Percentiles rank a stretch among this genome's conserved stretches.
Conservation (phyloP, 53 echinoderm and acorn worm genomes). For the Actinopyga echinites region DNA sequence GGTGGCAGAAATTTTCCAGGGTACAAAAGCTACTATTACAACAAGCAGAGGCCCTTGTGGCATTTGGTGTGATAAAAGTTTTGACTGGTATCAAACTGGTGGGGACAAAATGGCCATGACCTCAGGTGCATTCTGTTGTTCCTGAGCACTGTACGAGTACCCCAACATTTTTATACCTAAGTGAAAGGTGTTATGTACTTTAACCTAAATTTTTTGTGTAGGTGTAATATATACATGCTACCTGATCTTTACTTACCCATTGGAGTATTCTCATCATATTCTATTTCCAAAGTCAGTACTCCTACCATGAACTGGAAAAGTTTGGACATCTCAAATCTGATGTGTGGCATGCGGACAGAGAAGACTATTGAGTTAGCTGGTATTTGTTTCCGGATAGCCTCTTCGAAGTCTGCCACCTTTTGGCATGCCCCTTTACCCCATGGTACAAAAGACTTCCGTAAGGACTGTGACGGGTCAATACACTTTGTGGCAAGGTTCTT, state of each 20-base stretch:
- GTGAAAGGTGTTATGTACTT: too few species aligned
- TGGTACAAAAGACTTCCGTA: constrained; percentile 67
- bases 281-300: constrained; percentile 71
- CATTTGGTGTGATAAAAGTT: too few species aligned
- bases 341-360: constrained; percentile 73
- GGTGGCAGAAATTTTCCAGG: too few species aligned
- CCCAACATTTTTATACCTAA: too few species aligned
- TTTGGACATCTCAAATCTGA: constrained; percentile 66
- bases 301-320: constrained; percentile 89
- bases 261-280: constrained; percentile 42
- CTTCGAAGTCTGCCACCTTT: constrained; percentile 78
- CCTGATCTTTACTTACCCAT: constrained; percentile 51
- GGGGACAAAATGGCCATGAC: too few species aligned
- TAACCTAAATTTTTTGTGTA: too few species aligned
- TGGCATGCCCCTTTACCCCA: constrained; percentile 70
- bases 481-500: constrained; percentile 83
- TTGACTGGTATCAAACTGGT: too few species aligned
- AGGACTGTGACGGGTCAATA: constrained; percentile 73
- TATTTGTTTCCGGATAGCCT: constrained; percentile 69
- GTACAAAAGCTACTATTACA: too few species aligned
- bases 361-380: constrained; percentile 86
- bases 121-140: too few species aligned
- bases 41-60: too few species aligned
- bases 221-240: too few species aligned
- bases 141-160: too few species aligned